Percentiles rank a stretch among this genome's conserved stretches.
Evolutionary conservation across 1,140 invertebrate genomes (phyloP).

Genomic region (Lucilia cuprina): DNA sequence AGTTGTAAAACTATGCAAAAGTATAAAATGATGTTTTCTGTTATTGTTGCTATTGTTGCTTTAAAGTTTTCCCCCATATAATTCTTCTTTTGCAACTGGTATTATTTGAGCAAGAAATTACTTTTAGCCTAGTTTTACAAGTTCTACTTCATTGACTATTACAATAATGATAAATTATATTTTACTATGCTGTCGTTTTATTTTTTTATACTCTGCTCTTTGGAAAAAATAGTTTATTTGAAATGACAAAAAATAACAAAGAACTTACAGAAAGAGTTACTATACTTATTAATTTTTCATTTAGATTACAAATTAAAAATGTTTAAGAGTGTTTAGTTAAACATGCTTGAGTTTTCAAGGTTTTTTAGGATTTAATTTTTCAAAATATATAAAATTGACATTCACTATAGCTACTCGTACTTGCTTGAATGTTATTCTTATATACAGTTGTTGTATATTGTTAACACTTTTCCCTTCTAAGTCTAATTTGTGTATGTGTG

Average conservation of each 20-base stretch:
- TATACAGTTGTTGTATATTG: neutral
- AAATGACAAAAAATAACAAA: neutral
- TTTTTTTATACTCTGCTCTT: neutral
- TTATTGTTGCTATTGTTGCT: neutral
- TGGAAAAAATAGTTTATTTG: neutral
- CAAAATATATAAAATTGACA: neutral
- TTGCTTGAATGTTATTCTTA: neutral
- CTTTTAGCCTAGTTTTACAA: slow-evolving; percentile 34
- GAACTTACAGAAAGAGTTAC: neutral
- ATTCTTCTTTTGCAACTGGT: neutral
- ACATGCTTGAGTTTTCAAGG: slow-evolving; percentile 19
- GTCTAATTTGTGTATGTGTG: neutral
- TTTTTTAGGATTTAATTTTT: neutral
- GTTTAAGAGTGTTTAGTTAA: neutral
- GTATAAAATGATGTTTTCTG: neutral
- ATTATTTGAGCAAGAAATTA: slow-evolving; percentile 17
- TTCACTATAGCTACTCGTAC: neutral
- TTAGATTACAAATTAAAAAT: neutral
- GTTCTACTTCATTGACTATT: slow-evolving; percentile 33
- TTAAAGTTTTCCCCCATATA: neutral
- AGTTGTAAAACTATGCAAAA: slow-evolving; percentile 4
- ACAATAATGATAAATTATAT: slow-evolving; percentile 35
- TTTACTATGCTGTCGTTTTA: too few relatives aligned
- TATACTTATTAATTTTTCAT: slow-evolving; percentile 25
- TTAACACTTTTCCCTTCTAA: neutral